Conservation (phyloP, 2,888 invertebrate genomes). For the Dryocosmus kuriphilus region DNA sequence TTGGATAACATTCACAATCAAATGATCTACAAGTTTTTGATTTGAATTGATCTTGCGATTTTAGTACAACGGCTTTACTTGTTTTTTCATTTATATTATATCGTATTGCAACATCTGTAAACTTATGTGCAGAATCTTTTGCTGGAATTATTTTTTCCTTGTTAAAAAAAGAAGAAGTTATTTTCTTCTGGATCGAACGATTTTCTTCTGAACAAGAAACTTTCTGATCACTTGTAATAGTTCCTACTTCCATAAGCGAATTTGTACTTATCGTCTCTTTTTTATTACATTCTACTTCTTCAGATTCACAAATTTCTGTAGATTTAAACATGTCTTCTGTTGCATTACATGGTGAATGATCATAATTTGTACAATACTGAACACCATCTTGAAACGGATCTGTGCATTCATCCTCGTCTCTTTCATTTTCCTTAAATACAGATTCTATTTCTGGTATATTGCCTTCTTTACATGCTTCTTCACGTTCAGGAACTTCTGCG, state of each 20-base stretch:
- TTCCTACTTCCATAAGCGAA: neutral
- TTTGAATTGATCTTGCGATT: neutral
- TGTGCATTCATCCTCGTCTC: neutral
- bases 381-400: neutral
- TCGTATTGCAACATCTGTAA: neutral
- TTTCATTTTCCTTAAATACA: neutral
- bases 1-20: neutral
- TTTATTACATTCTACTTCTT: neutral
- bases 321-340: neutral
- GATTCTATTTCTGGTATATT: neutral
- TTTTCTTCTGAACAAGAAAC: neutral
- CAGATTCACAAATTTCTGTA: neutral
- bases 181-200: neutral
- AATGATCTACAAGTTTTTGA: neutral
- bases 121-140: neutral
- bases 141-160: neutral
- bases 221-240: neutral
- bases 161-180: neutral
- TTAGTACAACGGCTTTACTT: neutral
- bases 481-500: neutral
- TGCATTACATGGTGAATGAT: neutral
- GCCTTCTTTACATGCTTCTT: neutral
- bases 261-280: neutral
- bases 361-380: neutral
- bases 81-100: neutral